phyloP scores from a whole-genome alignment of 1,140 invertebrate genomes.

The Drosophila equinoxialis region DNA sequence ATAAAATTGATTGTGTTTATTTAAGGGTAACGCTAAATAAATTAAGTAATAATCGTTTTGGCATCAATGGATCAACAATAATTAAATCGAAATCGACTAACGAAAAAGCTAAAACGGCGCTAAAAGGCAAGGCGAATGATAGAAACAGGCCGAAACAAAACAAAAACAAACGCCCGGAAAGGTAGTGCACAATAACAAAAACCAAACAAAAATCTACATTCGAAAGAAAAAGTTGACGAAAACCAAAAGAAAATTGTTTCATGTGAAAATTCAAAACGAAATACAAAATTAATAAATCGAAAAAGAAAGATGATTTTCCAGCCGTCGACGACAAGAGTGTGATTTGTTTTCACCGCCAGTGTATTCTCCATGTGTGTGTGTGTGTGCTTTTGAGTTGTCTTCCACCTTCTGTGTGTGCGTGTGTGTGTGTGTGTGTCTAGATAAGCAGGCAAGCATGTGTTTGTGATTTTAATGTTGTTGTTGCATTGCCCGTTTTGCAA shows the following conservation, averaged over 20 bases:
- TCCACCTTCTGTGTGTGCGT: slow-evolving; percentile 15
- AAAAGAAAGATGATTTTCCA: background rate
- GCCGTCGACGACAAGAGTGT: background rate
- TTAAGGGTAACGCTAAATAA: background rate
- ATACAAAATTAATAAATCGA: background rate
- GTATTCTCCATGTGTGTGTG: slow-evolving; percentile 46
- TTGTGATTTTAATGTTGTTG: slow-evolving; percentile 69
- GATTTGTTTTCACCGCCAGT: slow-evolving; percentile 7
- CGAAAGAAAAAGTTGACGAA: background rate
- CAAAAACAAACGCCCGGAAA: slow-evolving; percentile 1
- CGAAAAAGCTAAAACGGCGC: background rate
- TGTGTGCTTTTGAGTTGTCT: slow-evolving; percentile 5
- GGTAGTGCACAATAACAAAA: background rate
- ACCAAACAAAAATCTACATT: background rate
- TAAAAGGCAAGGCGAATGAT: background rate
- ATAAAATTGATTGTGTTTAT: slow-evolving; percentile 10
- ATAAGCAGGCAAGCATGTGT: slow-evolving; percentile 39
- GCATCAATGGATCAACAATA: background rate
- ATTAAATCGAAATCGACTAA: background rate
- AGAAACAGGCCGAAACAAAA: background rate
- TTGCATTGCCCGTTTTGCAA: slow-evolving; percentile 38
- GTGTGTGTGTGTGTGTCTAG: slow-evolving; percentile 1
- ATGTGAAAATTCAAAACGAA: background rate
- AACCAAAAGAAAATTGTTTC: background rate
- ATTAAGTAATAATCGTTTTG: background rate